Base-by-base conservation (phyloP, 1,140 invertebrate species). In the Portunus trituberculatus region DNA sequence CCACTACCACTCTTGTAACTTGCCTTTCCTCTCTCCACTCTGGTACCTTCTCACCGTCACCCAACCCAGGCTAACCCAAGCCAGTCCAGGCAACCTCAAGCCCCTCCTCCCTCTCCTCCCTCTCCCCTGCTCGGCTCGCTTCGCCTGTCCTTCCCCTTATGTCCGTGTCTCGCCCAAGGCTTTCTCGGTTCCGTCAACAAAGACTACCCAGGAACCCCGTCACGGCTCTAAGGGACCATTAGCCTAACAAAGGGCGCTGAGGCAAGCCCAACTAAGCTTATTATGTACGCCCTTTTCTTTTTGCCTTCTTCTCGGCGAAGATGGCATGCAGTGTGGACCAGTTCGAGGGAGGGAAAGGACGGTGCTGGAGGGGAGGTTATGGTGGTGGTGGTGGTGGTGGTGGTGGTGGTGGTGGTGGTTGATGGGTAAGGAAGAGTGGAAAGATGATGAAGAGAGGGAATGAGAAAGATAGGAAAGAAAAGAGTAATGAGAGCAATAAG, bases 251-350 rank as follows among this genome's bases (percentile, higher is more conserved):
- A 76, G 67, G 67, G 67, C 67, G 0, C 10, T 76, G 20, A 76
- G 67, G 20, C 16, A 20, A 12, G 16, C 67, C n/a, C 12, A n/a
- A 20, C 67, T 76, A 76, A 76, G 67, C 67, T 76, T 76, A 76
- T 76, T 76, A 76, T 76, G 67, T n/a, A n/a, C 67, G 67, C 67
- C 67, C 25, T 76, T 76, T 76, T 76, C 20, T 76, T 76, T n/a
- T 76, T n/a, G 4, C 25, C 20, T 76, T 20, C 25, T n/a, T 76
- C 25, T 25, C 67, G 2, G 67, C 67, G 52, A 59, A 10, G 52
- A 59, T 59, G 16, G 52, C 52, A 59, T 14, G 52, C 52, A 59
- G 52, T 59, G 52, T 12, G 12, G 52, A 59, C 52, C 52, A 59
- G 16, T 59, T 20, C 12, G 52, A 0, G 16, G 52, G 52, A 59